Base-by-base conservation (phyloP, 2,113 vertebrate species). In the Hystrix cristata region DNA sequence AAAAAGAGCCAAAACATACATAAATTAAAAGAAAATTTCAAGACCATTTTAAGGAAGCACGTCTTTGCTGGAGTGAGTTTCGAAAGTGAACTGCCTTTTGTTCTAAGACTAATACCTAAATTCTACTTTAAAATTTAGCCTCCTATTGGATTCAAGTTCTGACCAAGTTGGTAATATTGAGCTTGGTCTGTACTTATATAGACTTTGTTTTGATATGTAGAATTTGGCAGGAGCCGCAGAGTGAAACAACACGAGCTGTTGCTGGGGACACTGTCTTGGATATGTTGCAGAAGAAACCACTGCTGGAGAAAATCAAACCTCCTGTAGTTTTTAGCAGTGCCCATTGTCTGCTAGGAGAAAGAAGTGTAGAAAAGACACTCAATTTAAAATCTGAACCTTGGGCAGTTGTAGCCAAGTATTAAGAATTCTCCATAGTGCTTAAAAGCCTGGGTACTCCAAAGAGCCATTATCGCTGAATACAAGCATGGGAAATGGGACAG, bases 141-240 rank as follows among this genome's bases (percentile, higher is more conserved):
- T 93, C 7, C 38, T 76, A 25, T 74, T 93, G 48, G 69, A 83
- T 92, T 87, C 13, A 15, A 82, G 15, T 96, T 95, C 78, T 83
- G 60, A 53, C 64, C 19, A 10, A 11, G 29, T 51, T 31, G 53
- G 31, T 85, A 72, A 87, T 86, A 57, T 34, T 86, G 76, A 43
- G 53, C 13, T 14, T 71, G 5, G 51, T 18, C 55, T 88, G 14
- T 92, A 48, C 46, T 80, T 38, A 65, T n/a, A 55, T 14, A 60
- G 31, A 93, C 38, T 94, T 46, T 87, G 18, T 69, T 94, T 81
- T 81, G 86, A 93, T 64, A 64, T 80, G 3, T 31, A 38, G 64
- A 76, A 84, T 88, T 51, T 79, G 48, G 13, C 1, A n/a, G 46
- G 14, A 84, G 14, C 69, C n/a, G 51, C 59, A 85, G 53, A 72